Evolutionary conservation across 2,888 invertebrate species (phyloP).

Genomic region (Tyria jacobaeae): DNA sequence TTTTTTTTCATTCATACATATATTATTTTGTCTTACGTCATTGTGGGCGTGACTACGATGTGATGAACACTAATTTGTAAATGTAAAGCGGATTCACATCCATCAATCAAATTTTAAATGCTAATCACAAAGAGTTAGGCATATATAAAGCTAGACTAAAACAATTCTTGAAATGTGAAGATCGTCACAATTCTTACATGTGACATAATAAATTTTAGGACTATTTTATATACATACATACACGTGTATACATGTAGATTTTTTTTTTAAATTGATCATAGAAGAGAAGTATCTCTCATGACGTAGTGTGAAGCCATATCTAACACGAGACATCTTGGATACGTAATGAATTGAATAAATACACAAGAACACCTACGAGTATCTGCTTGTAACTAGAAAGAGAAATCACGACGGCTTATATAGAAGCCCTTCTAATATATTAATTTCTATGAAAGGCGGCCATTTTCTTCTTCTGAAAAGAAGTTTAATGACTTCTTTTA

Average conservation of each 20-base stretch:
- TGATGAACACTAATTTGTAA: not conserved
- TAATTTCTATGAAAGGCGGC: too few species aligned
- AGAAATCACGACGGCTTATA: not conserved
- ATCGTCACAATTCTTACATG: not conserved
- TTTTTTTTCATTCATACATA: not conserved
- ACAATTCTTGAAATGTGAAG: not conserved
- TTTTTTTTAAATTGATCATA: not conserved
- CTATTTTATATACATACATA: not conserved
- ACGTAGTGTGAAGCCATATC: not conserved
- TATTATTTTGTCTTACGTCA: not conserved
- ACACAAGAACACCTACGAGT: not conserved
- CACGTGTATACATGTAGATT: not conserved
- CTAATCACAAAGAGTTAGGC: too few species aligned
- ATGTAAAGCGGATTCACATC: too few species aligned
- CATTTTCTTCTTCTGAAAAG: not conserved
- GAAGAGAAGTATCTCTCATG: not conserved
- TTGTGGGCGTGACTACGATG: not conserved
- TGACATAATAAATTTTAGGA: not conserved
- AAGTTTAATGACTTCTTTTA: not conserved
- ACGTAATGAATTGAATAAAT: constrained; percentile 1
- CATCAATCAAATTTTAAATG: too few species aligned
- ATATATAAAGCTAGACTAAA: not conserved
- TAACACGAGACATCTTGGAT: not conserved
- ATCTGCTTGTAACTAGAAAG: not conserved
- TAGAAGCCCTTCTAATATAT: not conserved